phyloP scores from a whole-genome alignment of 2,113 vertebrate species.

The Syrmaticus mikado region DNA sequence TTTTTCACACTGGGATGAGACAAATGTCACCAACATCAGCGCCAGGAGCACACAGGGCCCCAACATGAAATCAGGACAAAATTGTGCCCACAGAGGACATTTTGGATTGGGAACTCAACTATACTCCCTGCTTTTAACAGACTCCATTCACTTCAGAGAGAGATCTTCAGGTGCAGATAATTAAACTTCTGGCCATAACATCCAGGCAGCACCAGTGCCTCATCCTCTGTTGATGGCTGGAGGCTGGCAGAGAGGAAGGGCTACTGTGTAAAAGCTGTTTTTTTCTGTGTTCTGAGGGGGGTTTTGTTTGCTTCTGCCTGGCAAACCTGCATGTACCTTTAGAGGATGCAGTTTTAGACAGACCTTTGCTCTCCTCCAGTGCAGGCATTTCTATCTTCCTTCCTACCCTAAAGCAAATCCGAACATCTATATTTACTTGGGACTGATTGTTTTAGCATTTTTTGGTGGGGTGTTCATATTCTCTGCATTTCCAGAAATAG shows the following conservation, averaged over 20 bases:
- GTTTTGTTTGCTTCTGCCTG: background rate
- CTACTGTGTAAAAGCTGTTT: background rate
- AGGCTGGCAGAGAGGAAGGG: background rate
- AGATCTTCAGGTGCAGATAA: background rate
- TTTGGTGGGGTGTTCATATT: background rate
- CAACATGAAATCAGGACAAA: background rate
- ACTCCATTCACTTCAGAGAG: background rate
- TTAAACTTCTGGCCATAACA: background rate
- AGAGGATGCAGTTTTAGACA: background rate
- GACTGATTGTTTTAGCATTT: background rate
- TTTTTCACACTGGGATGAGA: background rate
- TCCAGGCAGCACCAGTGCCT: background rate
- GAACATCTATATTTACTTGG: background rate
- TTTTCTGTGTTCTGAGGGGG: background rate
- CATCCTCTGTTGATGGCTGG: background rate
- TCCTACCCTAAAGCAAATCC: background rate
- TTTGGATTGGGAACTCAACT: background rate
- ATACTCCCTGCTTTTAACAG: background rate
- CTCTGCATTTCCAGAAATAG: slow-evolving; percentile 33
- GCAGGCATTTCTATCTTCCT: background rate
- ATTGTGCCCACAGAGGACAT: background rate
- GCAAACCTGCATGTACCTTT: background rate
- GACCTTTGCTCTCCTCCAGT: background rate
- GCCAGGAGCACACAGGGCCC: rapidly evolving
- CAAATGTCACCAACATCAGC: background rate